Conservation (phyloP, 2,888 invertebrate genomes). For the Altica lythri region DNA sequence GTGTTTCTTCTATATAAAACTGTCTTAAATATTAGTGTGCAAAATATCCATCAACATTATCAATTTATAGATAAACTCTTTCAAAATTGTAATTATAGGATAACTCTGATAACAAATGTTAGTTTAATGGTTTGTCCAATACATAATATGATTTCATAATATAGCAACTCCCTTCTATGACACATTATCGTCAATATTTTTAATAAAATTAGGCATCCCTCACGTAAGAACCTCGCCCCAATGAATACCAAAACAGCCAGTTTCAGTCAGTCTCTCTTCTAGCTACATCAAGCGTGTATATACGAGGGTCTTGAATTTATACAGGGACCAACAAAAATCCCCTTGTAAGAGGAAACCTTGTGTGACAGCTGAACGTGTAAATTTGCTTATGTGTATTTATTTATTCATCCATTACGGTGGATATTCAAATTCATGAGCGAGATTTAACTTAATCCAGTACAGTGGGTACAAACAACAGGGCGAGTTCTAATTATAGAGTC, state of each 20-base stretch:
- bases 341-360: constrained; percentile 39
- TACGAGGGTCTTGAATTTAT: constrained; percentile 4
- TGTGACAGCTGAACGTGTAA: constrained; percentile 56
- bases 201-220: constrained; percentile 18
- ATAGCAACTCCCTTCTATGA: no score
- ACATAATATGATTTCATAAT: no score
- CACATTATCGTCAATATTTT: no score
- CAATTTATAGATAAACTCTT: no score
- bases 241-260: constrained; percentile 15
- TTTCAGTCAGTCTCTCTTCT: neutral
- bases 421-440: constrained; percentile 57
- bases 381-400: constrained; percentile 57
- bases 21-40: no score
- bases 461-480: constrained; percentile 53
- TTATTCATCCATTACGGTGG: constrained; percentile 56
- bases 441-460: constrained; percentile 50
- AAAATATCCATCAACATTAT: no score
- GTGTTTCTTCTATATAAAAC: no score
- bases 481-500: constrained; percentile 56
- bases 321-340: constrained; percentile 21
- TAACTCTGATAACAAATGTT: no score
- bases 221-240: constrained; percentile 11
- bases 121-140: no score
- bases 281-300: neutral
- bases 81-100: no score